Evolutionary conservation across 2,113 vertebrate genomes (phyloP).

Genomic region (Cranoglanis bouderius): DNA sequence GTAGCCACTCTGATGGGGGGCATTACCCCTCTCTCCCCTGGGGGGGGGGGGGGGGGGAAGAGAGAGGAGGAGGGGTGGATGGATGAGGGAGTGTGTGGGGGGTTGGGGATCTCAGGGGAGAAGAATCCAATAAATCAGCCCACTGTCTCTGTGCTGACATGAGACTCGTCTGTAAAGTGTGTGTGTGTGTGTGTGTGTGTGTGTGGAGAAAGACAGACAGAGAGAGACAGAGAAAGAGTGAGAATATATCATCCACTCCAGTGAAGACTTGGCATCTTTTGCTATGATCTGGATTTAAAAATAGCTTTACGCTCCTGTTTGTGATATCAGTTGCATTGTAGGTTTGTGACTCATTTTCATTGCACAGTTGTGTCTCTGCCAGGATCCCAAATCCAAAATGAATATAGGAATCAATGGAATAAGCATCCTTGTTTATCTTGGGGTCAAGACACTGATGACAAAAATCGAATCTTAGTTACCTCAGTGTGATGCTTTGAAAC

Average conservation of each 20-base stretch:
- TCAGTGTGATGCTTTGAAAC: neutral
- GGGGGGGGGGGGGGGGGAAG: no score
- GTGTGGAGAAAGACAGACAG: conserved; percentile 3
- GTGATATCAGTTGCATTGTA: neutral
- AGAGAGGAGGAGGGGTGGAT: conserved; percentile 65
- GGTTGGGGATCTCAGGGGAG: conserved; percentile 61
- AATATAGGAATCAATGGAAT: neutral
- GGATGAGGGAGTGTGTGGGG: conserved; percentile 47
- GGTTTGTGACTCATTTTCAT: neutral
- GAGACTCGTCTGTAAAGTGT: conserved; percentile 72
- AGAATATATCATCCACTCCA: conserved; percentile 11
- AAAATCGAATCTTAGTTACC: neutral
- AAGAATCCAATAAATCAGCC: conserved; percentile 76
- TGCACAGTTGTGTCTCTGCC: neutral
- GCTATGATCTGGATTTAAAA: conserved; percentile 19
- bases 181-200: conserved; percentile 36
- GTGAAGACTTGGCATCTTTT: conserved; percentile 22
- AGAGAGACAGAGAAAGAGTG: conserved; percentile 8
- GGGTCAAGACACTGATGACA: neutral
- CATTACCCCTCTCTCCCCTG: conserved; percentile 73
- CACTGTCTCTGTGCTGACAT: conserved; percentile 72
- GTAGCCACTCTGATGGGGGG: conserved; percentile 76
- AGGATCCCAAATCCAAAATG: neutral
- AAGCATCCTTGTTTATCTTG: neutral
- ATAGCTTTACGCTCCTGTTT: neutral